phyloP scores from a whole-genome alignment of 2,113 vertebrate species.

The Bostrychus sinensis region DNA sequence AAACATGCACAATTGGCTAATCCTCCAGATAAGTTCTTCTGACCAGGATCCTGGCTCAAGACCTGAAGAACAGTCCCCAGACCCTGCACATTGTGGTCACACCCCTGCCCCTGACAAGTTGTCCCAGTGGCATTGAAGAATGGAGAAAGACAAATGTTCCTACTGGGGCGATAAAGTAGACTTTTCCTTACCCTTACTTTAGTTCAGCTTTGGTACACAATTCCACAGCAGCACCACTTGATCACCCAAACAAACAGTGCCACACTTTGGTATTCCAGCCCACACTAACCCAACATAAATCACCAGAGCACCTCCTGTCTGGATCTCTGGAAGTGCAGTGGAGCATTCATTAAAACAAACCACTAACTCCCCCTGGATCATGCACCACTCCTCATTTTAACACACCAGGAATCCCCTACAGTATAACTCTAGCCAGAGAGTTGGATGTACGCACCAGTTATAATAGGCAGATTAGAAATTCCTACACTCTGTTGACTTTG shows the following conservation, averaged over 20 bases:
- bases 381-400: slow-evolving; percentile 15
- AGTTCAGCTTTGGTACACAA: too few relatives aligned
- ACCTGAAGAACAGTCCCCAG: too few relatives aligned
- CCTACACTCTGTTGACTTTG: slow-evolving; percentile 67
- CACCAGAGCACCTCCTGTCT: neutral
- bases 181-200: too few relatives aligned
- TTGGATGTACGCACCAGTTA: slow-evolving; percentile 51
- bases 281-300: slow-evolving; percentile 2
- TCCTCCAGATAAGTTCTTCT: too few relatives aligned
- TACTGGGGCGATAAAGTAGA: too few relatives aligned
- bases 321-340: neutral
- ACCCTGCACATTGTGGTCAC: too few relatives aligned
- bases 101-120: too few relatives aligned
- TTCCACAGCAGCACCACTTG: neutral
- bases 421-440: slow-evolving; percentile 56
- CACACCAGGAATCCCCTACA: slow-evolving; percentile 52
- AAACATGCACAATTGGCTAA: too few relatives aligned
- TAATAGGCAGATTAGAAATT: slow-evolving; percentile 76
- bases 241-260: neutral
- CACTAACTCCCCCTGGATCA: slow-evolving; percentile 38
- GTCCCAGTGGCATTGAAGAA: too few relatives aligned
- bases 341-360: slow-evolving; percentile 50
- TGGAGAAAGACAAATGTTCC: too few relatives aligned
- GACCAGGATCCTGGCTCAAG: too few relatives aligned
- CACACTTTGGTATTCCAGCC: neutral